phyloP scores from a whole-genome alignment of 1,140 invertebrate genomes.

The Polypedilum vanderplanki region DNA sequence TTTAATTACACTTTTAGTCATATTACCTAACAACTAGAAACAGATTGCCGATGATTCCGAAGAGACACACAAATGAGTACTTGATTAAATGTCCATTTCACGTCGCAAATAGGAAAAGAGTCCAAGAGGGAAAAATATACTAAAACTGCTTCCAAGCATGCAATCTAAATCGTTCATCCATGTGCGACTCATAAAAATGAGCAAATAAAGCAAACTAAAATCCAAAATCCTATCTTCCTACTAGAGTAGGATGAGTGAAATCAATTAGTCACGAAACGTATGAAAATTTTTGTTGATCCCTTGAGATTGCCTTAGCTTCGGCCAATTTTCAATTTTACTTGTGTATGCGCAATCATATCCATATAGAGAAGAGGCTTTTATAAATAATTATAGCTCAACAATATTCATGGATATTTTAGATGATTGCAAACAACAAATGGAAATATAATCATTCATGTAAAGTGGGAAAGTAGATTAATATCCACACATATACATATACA shows the following conservation, averaged over 20 bases:
- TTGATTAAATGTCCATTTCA: constrained; percentile 19
- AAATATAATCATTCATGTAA: constrained; percentile 27
- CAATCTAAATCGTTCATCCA: not conserved
- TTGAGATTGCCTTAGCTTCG: constrained; percentile 24
- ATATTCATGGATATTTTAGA: not conserved
- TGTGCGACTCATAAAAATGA: constrained; percentile 11
- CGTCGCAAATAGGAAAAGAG: not conserved
- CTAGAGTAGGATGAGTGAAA: constrained; percentile 2
- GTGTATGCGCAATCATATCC: not conserved
- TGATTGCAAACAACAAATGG: not conserved
- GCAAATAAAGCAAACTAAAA: not conserved
- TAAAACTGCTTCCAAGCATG: constrained; percentile 4
- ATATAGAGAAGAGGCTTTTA: not conserved
- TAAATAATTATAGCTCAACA: constrained; percentile 4
- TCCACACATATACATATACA: not conserved
- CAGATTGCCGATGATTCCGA: not conserved
- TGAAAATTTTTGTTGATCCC: constrained; percentile 26
- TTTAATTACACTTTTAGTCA: not conserved
- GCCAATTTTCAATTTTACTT: constrained; percentile 22
- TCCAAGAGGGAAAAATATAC: not conserved
- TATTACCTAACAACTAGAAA: not conserved
- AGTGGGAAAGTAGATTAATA: not conserved
- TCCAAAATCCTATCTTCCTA: not conserved
- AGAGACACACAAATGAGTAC: constrained; percentile 4
- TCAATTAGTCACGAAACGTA: constrained; percentile 28